These are phyloP conservation scores for Margaritifera margaritifera DNA, from an alignment of 2,888 invertebrate species.

Conservation along the genomic window DNA sequence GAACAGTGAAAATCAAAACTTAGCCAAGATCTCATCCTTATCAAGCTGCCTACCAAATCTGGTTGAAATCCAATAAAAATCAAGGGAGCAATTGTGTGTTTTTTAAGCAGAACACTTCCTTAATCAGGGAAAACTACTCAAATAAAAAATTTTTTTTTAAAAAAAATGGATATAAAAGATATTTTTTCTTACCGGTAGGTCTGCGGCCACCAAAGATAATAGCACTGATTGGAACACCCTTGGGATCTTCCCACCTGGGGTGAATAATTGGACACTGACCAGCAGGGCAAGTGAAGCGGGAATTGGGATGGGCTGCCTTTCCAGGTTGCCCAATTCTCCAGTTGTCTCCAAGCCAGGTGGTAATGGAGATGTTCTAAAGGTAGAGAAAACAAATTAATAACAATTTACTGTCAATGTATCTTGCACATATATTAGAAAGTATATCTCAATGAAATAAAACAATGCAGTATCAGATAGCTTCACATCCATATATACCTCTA, in stretches of 20 bases:
- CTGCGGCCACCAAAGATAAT: conserved; percentile 96
- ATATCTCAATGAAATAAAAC: not conserved
- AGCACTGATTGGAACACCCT: conserved; percentile 97
- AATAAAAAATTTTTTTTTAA: too few species aligned
- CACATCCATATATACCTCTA: too few species aligned
- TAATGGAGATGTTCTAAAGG: conserved; percentile 53
- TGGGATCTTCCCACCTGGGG: conserved; percentile 90
- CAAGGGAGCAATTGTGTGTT: too few species aligned
- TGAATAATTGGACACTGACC: conserved; percentile 96
- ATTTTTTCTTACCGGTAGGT: conserved; percentile 76
- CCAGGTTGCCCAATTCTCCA: conserved; percentile 68
- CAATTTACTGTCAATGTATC: not conserved
- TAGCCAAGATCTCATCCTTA: too few species aligned
- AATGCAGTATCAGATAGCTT: not conserved
- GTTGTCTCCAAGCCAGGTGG: conserved; percentile 69
- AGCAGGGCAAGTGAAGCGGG: conserved; percentile 95
- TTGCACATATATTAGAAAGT: not conserved
- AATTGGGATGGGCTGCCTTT: conserved; percentile 97
- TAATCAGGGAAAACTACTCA: too few species aligned
- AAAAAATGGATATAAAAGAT: too few species aligned
- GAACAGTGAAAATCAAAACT: too few species aligned
- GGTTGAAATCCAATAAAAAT: too few species aligned
- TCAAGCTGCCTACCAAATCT: too few species aligned
- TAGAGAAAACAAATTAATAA: not conserved
- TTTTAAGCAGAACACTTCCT: too few species aligned